Base-by-base conservation (phyloP, 2,113 vertebrate species). In the Catharus minimus region DNA sequence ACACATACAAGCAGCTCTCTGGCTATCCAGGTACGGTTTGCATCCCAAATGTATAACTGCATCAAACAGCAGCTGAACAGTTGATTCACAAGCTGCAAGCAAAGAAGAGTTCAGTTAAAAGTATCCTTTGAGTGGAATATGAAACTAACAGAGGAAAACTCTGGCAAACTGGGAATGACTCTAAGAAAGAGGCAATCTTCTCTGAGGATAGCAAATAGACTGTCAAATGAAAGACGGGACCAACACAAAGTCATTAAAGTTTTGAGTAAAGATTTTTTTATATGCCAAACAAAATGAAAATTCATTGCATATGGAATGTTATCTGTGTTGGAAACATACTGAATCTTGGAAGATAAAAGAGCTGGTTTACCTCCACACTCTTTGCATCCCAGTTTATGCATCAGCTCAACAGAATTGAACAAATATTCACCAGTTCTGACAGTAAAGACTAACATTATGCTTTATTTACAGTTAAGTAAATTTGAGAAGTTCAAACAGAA, bases 11-110 rank as follows among this genome's bases (percentile, higher is more conserved):
- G 99, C 98, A 10, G 98, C 98, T 71, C 99, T 97, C 92, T 99
- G 99, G 88, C 99, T 99, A 86, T 99, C 99, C 98, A 99, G 97
- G 96, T 99, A 99, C 0, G 99, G 99, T 66, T 99, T 99, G 89
- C 99, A 99, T 82, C 99, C 99, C 92, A 99, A 83, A 85, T 99
- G 99, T 96, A 99, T 99, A 21, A 99, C 98, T 0, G 98, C 98
- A 85, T 99, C 99, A 69, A 99, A 99, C 79, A 99, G 91, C 88
- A 99, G 97, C 32, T 97, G 98, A 92, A 99, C 98, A 5, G 99
- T 95, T 13, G 98, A 98, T 90, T 99, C 98, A 93, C 99, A 99
- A 1, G 99, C 99, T 99, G 98, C 62, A 86, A 92, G 55, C 47
- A 7, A 76, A 86, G 28, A 82, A 19, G 20, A 91, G 7, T 71